A percentile compares a stretch with the other conserved stretches of the same genome.
phyloP scores from a whole-genome alignment of 2,113 vertebrate species.

The Falco punctatus region DNA sequence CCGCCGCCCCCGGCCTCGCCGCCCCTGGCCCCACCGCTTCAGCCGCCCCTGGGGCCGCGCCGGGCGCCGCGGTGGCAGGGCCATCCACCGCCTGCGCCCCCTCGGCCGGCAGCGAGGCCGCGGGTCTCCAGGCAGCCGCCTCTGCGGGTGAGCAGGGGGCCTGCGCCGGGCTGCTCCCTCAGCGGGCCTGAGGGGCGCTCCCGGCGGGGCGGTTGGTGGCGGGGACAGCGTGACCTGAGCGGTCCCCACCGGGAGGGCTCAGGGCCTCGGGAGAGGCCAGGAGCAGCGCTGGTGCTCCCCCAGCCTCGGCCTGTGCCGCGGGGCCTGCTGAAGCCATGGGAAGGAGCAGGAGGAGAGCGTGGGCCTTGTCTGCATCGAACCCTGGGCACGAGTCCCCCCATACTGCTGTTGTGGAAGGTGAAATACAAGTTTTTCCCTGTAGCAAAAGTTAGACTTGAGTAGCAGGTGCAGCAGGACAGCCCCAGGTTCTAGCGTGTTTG shows the following conservation, averaged over 20 bases:
- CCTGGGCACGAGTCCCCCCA: rapidly evolving
- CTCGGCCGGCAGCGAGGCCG: neutral
- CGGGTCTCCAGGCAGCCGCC: neutral
- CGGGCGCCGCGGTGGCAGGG: no score
- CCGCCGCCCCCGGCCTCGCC: no score
- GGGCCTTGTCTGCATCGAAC: neutral
- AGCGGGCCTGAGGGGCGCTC: neutral
- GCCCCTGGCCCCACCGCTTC: no score
- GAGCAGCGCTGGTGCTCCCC: neutral
- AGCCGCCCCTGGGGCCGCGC: no score
- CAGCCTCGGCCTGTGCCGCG: neutral
- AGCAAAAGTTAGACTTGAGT: neutral
- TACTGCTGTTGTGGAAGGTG: neutral
- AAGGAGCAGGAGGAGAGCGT: neutral
- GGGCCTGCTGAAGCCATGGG: neutral
- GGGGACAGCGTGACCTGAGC: neutral
- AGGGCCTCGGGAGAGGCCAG: neutral
- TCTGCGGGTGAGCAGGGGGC: neutral
- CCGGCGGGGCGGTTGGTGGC: neutral
- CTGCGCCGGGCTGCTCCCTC: no score
- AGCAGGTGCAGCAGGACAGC: neutral
- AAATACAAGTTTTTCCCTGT: rapidly evolving
- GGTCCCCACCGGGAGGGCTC: rapidly evolving
- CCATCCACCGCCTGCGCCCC: neutral
- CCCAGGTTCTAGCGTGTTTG: neutral